Percentiles rank a stretch among this genome's conserved stretches.
Evolutionary conservation across 2,113 vertebrate species (phyloP).

Genomic region (Protobothrops mucrosquamatus): DNA sequence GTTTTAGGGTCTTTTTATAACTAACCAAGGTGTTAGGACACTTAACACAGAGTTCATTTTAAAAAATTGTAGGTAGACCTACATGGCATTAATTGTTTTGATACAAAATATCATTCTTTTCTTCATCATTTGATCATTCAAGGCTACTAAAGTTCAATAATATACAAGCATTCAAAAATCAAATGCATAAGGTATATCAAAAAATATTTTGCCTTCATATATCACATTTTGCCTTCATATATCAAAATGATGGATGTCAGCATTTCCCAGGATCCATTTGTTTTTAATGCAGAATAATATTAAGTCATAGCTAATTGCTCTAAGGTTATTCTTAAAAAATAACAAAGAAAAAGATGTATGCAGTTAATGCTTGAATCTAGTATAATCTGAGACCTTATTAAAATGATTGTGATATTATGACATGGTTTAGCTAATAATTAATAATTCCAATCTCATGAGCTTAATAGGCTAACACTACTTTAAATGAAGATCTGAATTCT

Average conservation of each 20-base stretch:
- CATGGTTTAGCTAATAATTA: not conserved
- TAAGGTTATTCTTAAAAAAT: not conserved
- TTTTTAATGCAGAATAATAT: not conserved
- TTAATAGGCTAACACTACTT: slow-evolving; percentile 25
- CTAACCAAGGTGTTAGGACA: not conserved
- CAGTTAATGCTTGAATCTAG: not conserved
- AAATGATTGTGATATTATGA: not conserved
- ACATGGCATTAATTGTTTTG: slow-evolving; percentile 2
- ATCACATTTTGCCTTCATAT: not conserved
- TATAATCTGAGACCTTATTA: not conserved
- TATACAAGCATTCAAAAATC: not conserved
- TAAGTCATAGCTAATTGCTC: not conserved
- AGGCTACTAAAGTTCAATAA: not conserved
- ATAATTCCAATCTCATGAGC: not conserved
- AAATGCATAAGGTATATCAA: not conserved
- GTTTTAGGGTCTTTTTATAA: not conserved
- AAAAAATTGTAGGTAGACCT: not conserved
- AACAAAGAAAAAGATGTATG: not conserved
- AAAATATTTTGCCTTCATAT: not conserved
- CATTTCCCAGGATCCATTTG: not conserved
- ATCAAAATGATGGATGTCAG: not conserved
- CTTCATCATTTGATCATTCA: not conserved
- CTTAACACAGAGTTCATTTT: not conserved
- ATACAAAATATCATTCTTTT: not conserved
- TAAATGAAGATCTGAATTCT: not conserved